Percentiles rank a stretch among this genome's conserved stretches.
phyloP scores from a whole-genome alignment of 1,140 invertebrate genomes.

The Leptonema lineaticorne region DNA sequence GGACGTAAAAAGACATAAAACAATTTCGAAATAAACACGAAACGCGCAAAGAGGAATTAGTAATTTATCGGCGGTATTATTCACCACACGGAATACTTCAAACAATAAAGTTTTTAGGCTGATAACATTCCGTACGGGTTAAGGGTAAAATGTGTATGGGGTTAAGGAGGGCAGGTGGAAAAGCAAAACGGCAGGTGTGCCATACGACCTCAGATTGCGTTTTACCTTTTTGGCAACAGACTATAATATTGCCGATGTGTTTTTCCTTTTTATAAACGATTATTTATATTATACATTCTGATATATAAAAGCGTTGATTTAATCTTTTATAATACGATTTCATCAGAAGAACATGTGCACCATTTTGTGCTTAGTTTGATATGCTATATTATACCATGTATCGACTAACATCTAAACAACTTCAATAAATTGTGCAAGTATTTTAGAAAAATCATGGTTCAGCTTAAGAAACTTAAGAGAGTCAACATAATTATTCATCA shows the following conservation, averaged over 20 bases:
- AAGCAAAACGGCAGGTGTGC: slow-evolving; percentile 13
- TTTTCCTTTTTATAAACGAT: not conserved
- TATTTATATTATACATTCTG: no score
- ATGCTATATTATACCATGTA: no score
- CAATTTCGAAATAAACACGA: not conserved
- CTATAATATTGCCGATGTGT: not conserved
- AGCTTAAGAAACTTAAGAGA: no score
- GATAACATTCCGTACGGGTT: not conserved
- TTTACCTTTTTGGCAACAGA: not conserved
- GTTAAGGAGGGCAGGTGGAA: slow-evolving; percentile 5
- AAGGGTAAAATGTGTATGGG: not conserved
- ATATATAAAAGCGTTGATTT: not conserved
- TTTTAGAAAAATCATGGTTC: no score
- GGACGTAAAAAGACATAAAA: not conserved
- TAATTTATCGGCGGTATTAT: no score
- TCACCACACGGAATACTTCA: not conserved
- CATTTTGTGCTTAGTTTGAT: no score
- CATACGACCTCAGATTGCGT: not conserved
- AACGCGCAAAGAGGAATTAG: no score
- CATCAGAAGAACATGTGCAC: no score
- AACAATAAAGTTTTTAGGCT: not conserved
- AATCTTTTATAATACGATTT: not conserved
- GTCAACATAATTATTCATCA: no score
- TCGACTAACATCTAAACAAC: no score
- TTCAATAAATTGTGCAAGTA: no score